Evolutionary conservation across 2,113 vertebrate species (phyloP).

Genomic region (Peromyscus leucopus): DNA sequence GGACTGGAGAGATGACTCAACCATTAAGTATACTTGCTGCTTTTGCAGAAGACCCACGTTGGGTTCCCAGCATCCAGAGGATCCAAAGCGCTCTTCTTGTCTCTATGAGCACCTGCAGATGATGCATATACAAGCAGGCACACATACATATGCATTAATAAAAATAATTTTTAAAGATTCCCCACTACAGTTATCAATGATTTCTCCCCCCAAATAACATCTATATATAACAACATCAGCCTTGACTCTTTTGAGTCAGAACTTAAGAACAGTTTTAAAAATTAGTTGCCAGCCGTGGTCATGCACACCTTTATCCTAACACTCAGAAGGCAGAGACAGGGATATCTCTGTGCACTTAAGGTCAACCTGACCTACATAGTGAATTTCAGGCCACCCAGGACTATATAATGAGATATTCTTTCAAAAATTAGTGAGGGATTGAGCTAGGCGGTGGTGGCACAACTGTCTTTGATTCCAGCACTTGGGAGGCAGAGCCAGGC

Average conservation of each 20-base stretch:
- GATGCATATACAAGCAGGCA: not conserved
- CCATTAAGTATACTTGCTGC: not conserved
- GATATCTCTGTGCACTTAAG: too few relatives aligned
- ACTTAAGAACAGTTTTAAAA: constrained; percentile 48
- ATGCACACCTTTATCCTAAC: not conserved
- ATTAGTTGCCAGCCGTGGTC: not conserved
- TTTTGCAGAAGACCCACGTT: not conserved
- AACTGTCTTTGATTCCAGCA: too few relatives aligned
- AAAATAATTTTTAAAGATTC: not conserved
- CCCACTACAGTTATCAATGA: constrained; percentile 29
- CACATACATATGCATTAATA: not conserved
- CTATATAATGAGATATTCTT: not conserved
- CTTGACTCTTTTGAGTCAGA: constrained; percentile 32
- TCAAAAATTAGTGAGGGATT: not conserved
- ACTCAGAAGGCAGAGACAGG: not conserved
- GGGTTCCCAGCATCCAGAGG: not conserved
- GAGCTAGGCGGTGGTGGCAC: too few relatives aligned
- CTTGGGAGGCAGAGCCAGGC: too few relatives aligned
- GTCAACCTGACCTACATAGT: too few relatives aligned
- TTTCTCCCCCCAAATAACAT: not conserved
- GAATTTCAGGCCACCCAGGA: too few relatives aligned
- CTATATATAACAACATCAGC: constrained; percentile 44
- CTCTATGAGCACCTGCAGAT: not conserved
- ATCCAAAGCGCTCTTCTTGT: not conserved
- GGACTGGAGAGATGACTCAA: not conserved